Evolutionary conservation across 2,797 vertebrate genomes (phyloP), one percentile per base, ranked within the genome.

Genomic region (Rhinophrynus dorsalis): DNA sequence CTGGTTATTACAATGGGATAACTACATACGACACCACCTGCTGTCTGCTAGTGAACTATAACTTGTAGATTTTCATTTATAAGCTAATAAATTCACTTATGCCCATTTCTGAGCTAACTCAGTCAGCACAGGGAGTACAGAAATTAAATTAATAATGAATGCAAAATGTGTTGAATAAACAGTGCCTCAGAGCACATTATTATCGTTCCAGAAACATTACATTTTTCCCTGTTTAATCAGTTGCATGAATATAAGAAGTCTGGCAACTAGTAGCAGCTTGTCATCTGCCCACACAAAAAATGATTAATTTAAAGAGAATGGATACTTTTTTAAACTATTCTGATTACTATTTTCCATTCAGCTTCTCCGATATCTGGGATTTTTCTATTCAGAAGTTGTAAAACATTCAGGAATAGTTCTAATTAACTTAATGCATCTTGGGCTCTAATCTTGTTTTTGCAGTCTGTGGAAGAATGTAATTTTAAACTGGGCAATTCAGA

Each of bases 251-350:
- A 74, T 76, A 79, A 85, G 81, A 81, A 77, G 62, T 79, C 27
- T 78, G 71, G 74, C 74, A 80, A 33, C 68, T 9, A 74, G 75
- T 50, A 79, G 64, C 54, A 70, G 65, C 57, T 66, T 80, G 83
- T 82, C 81, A 83, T 78, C 76, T 78, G 66, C 75, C 69, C 80
- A 61, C 76, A 55, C 64, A 74, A 47, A 40, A 84, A 82, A 80
- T 77, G 78, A 86, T 85, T 85, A 81, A 83, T 82, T 82, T 78
- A 75, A 84, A 81, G 82, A 80, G 82, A 86, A 85, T 78, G 80
- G 78, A 75, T 74, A 50, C 76, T 82, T 68, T 32, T 78, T 82
- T 81, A 76, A 80, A 72, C 75, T 54, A 63, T 29, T 18, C 38
- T 76, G 78, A 83, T 77, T 77, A 33, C 55, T 68, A 78, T 83